Evolutionary conservation across 2,888 invertebrate species (phyloP), one percentile per base, ranked within the genome.

Genomic region (Achlya flavicornis): DNA sequence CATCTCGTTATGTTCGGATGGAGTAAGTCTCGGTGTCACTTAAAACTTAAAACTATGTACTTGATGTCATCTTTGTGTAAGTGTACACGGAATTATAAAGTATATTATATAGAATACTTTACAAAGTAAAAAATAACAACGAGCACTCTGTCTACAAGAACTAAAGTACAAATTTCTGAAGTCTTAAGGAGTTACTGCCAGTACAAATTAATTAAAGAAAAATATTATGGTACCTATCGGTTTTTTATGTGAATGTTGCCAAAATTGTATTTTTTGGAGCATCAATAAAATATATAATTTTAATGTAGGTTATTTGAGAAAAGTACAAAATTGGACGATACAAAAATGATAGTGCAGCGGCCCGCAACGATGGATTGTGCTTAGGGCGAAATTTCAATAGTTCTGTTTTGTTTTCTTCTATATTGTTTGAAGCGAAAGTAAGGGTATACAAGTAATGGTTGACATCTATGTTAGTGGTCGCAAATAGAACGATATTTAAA

Each of bases 111-210:
- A 75, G 77, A 75, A 80, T 72, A 68, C 73, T 71, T 69, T 65
- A 74, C 74, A 77, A 78, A 76, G 70, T 70, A 67, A 73, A 70
- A 75, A 77, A 79, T 83, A 78, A 85, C 86, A 90, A 90, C 85
- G 92, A 92, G 92, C 90, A 88, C 90, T 88, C 79, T 85, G 81
- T 78, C 81, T 77, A 82, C 79, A 84, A 85, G 76, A 89, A 90
- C 87, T 88, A 93, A 88, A 94, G 94, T 94, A 94, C 94, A 94
- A 94, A 94, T 90, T 90, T 84, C 84, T 82, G 81, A 92, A 91
- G 92, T 92, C 89, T 92, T 89, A 86, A 87, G 79, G 72, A 82
- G 79, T 86, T 89, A 93, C 85, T 88, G 87, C 87, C 93, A 94
- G 94, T 94, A 94, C 94, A 94, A 94, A 94, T 90, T 91, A 88